phyloP scores from a whole-genome alignment of 2,797 vertebrate genomes.

The Myioborus melanocephalus region DNA sequence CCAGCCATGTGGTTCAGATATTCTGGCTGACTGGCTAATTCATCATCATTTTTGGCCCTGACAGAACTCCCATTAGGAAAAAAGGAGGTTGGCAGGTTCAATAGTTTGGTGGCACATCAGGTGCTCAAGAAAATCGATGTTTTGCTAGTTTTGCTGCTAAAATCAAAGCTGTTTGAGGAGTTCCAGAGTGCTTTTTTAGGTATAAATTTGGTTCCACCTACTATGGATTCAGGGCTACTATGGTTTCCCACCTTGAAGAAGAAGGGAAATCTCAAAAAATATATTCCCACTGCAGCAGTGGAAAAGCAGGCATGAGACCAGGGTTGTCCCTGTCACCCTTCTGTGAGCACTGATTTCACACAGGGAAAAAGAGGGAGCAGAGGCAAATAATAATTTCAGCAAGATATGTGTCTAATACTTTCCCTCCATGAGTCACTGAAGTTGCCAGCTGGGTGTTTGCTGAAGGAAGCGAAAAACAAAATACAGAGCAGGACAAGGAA shows the following conservation, averaged over 20 bases:
- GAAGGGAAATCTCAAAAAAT: neutral
- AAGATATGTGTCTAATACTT: neutral
- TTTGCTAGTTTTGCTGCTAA: neutral
- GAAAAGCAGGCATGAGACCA: neutral
- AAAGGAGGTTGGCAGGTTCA: neutral
- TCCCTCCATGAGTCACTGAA: neutral
- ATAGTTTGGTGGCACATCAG: neutral
- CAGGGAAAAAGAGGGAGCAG: neutral
- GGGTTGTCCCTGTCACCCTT: neutral
- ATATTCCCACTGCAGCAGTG: neutral
- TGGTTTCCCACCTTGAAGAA: neutral
- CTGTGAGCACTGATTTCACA: neutral
- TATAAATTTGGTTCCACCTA: neutral
- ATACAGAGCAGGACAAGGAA: slow-evolving; percentile 16
- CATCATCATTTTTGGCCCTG: neutral
- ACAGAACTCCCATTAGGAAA: neutral
- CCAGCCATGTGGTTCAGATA: neutral
- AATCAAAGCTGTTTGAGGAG: neutral
- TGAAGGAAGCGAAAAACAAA: slow-evolving; percentile 15
- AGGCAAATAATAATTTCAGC: neutral
- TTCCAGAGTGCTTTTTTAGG: neutral
- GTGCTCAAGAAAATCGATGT: neutral
- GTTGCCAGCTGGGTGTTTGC: slow-evolving; percentile 24
- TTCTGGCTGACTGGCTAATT: neutral
- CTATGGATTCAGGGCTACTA: neutral